These are phyloP conservation scores for Hippocampus guttulatus DNA, from an alignment of 2,113 vertebrate species.

Conservation along the genomic window DNA sequence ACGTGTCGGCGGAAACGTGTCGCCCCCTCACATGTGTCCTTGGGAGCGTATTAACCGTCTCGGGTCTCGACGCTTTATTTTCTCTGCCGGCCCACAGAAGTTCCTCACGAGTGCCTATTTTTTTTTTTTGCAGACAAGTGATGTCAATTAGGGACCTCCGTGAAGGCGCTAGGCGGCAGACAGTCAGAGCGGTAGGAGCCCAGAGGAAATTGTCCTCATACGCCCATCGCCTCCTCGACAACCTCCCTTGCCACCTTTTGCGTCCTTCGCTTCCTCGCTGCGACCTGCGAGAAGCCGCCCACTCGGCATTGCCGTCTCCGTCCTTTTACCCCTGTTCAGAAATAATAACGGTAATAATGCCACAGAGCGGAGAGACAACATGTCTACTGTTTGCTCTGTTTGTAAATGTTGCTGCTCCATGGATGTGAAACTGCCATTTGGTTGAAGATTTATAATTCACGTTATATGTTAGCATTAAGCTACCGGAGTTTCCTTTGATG, in stretches of 20 bases:
- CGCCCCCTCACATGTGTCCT: conserved; percentile 52
- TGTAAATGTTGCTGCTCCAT: too few species aligned
- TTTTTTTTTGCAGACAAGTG: conserved; percentile 79
- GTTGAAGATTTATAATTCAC: too few species aligned
- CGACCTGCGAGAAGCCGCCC: conserved; percentile 55
- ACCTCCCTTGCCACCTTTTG: conserved; percentile 44
- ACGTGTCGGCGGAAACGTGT: neutral
- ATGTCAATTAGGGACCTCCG: conserved; percentile 84
- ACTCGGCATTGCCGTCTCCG: conserved; percentile 53
- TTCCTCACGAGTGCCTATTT: conserved; percentile 74
- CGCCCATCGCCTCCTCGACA: conserved; percentile 41
- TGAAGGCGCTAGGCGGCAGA: conserved; percentile 79
- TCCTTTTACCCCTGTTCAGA: conserved; percentile 20
- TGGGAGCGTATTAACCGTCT: conserved; percentile 70
- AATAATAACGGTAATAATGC: neutral
- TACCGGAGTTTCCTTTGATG: neutral
- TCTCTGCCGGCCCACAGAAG: conserved; percentile 70
- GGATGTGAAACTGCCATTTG: too few species aligned
- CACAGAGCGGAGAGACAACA: neutral
- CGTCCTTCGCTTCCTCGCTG: conserved; percentile 19
- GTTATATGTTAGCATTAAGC: neutral
- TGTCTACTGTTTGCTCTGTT: too few species aligned
- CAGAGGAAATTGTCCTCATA: conserved; percentile 77
- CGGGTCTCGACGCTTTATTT: conserved; percentile 65
- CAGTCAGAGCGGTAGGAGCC: conserved; percentile 76